These are phyloP conservation scores for Lonchura striata DNA, from an alignment of 2,113 vertebrate species.

Conservation along the genomic window DNA sequence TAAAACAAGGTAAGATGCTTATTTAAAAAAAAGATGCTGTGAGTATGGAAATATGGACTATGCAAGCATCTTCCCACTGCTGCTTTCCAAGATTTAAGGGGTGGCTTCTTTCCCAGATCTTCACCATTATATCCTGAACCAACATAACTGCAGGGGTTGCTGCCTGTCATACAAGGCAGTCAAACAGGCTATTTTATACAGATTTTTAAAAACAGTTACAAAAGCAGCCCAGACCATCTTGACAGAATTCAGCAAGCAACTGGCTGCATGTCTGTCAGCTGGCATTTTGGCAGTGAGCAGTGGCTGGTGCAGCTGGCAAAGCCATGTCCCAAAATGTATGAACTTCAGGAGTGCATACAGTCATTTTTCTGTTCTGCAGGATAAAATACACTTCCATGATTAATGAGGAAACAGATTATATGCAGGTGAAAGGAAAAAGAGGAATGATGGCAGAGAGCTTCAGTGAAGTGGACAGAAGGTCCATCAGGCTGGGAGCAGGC, in stretches of 20 bases:
- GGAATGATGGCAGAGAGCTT: not conserved
- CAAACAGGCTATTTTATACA: not conserved
- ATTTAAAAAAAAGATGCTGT: not conserved
- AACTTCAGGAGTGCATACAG: not conserved
- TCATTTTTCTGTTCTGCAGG: not conserved
- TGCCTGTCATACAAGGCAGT: not conserved
- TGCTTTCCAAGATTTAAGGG: not conserved
- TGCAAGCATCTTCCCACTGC: not conserved
- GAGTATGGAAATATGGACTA: not conserved
- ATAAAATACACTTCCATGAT: not conserved
- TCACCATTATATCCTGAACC: fast-evolving
- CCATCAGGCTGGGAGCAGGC: not conserved
- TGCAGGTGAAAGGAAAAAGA: not conserved
- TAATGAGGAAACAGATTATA: not conserved
- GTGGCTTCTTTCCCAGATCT: not conserved
- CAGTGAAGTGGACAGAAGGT: not conserved
- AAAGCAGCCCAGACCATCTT: not conserved
- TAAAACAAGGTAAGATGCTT: not conserved
- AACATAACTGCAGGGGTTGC: not conserved
- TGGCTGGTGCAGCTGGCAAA: not conserved
- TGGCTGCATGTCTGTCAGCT: fast-evolving
- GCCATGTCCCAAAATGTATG: fast-evolving
- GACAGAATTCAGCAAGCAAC: not conserved
- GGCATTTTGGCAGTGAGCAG: not conserved
- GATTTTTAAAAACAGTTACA: not conserved